A percentile compares a stretch with the other conserved stretches of the same genome.
Evolutionary conservation across 92 coral and sea anemone genomes (phyloP).

Genomic region (Palythoa caribaeorum): DNA sequence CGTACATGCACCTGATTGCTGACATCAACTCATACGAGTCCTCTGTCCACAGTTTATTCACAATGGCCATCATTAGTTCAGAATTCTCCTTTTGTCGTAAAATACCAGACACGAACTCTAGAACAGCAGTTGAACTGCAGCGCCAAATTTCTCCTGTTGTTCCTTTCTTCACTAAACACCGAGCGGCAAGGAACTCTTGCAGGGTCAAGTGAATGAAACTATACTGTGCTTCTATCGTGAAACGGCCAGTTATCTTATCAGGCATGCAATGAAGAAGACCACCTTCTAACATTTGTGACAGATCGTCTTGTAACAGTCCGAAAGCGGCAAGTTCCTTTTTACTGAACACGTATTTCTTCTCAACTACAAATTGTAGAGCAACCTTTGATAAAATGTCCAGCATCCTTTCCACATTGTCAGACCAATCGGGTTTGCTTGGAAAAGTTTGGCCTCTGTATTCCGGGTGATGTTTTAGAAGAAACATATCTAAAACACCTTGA

Average conservation of each 20-base stretch:
- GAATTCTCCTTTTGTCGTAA: too few species aligned
- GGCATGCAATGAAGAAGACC: constrained; percentile 28
- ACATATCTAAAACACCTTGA: constrained; percentile 21
- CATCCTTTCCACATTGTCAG: constrained; percentile 9
- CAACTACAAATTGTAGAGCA: neutral
- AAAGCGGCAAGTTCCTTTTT: too few species aligned
- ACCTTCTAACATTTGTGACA: neutral
- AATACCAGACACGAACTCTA: too few species aligned
- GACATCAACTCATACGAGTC: neutral
- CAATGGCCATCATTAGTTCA: too few species aligned
- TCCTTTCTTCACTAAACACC: too few species aligned
- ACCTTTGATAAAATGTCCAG: too few species aligned
- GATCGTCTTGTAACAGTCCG: too few species aligned
- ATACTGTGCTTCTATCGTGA: constrained; percentile 18
- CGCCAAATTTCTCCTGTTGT: neutral
- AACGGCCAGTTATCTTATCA: constrained; percentile 8
- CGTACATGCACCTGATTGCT: too few species aligned
- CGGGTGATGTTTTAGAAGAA: constrained; percentile 14
- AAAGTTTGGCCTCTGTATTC: constrained; percentile 8
- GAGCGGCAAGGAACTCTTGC: too few species aligned
- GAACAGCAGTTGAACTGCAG: constrained; percentile 16
- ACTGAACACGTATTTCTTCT: constrained; percentile 16
- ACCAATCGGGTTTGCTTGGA: neutral
- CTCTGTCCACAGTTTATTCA: neutral
- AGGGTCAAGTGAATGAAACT: too few species aligned